Evolutionary conservation across 2,888 invertebrate species (phyloP).

Genomic region (Yponomeuta cagnagella): DNA sequence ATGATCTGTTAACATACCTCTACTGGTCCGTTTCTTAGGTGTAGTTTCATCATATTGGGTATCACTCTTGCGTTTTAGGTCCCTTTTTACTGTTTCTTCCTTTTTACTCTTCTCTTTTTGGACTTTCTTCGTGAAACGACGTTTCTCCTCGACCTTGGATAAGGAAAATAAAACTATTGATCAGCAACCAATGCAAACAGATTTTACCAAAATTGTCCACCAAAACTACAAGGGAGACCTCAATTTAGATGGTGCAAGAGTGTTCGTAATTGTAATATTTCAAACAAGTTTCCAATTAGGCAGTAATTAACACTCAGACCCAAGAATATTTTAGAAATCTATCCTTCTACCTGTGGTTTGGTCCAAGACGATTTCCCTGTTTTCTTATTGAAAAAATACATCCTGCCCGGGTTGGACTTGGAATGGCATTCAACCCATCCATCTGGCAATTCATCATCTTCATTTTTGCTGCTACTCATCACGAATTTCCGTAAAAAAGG

Average conservation of each 20-base stretch:
- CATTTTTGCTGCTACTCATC: slow-evolving; percentile 56
- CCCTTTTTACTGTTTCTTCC: slow-evolving; percentile 36
- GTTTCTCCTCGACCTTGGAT: slow-evolving; percentile 47
- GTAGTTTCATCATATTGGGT: slow-evolving; percentile 30
- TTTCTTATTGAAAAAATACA: slow-evolving; percentile 66
- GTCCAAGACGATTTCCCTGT: slow-evolving; percentile 68
- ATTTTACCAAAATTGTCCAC: background rate
- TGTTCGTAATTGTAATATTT: background rate
- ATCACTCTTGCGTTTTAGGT: slow-evolving; percentile 54
- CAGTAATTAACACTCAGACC: background rate
- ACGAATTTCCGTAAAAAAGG: slow-evolving; percentile 29
- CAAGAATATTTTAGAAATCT: slow-evolving; percentile 30
- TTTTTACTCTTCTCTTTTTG: slow-evolving; percentile 39
- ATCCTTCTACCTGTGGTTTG: slow-evolving; percentile 64
- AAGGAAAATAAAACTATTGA: slow-evolving; percentile 28
- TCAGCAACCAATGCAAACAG: slow-evolving; percentile 12
- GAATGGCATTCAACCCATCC: slow-evolving; percentile 65
- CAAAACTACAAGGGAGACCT: background rate
- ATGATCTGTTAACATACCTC: slow-evolving; percentile 44
- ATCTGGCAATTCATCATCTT: slow-evolving; percentile 57
- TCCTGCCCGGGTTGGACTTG: slow-evolving; percentile 61
- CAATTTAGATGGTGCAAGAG: background rate
- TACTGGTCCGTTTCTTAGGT: slow-evolving; percentile 39
- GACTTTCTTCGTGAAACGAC: slow-evolving; percentile 32
- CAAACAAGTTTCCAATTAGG: background rate